phyloP scores from a whole-genome alignment of 2,113 vertebrate genomes.

The Romanogobio albipinnatus region DNA sequence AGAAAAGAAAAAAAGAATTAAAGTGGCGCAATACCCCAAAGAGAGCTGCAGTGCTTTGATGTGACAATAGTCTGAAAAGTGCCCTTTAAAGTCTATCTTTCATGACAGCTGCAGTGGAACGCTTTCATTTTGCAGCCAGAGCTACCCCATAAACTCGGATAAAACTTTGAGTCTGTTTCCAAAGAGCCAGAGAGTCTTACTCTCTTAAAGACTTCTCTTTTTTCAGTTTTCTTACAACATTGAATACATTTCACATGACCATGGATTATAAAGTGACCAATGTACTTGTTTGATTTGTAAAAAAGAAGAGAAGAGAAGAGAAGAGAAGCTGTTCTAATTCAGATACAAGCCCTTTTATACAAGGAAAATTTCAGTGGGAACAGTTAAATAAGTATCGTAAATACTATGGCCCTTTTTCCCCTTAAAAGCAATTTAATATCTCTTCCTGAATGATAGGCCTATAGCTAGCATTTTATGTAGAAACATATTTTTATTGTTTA shows the following conservation, averaged over 20 bases:
- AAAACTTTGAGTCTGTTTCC: slow-evolving; percentile 59
- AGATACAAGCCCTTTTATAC: slow-evolving; percentile 57
- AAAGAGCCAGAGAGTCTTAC: slow-evolving; percentile 52
- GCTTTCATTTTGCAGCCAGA: slow-evolving; percentile 67
- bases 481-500: slow-evolving; percentile 71
- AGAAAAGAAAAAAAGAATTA: slow-evolving; percentile 52
- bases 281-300: slow-evolving; percentile 46
- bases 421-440: slow-evolving; percentile 63
- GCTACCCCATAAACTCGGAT: slow-evolving; percentile 62
- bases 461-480: slow-evolving; percentile 66
- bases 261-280: slow-evolving; percentile 57
- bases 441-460: slow-evolving; percentile 58
- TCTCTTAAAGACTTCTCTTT: slow-evolving; percentile 38
- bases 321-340: slow-evolving; percentile 11
- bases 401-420: slow-evolving; percentile 51
- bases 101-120: slow-evolving; percentile 59
- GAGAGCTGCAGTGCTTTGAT: slow-evolving; percentile 65
- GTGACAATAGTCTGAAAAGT: slow-evolving; percentile 66
- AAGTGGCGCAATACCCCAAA: slow-evolving; percentile 46
- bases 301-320: no score
- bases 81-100: slow-evolving; percentile 66
- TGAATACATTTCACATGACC: slow-evolving; percentile 28
- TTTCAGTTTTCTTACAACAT: slow-evolving; percentile 26
- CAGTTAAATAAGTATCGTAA: slow-evolving; percentile 53
- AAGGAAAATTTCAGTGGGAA: slow-evolving; percentile 63